These are phyloP conservation scores for Silvanus unidentatus DNA, from an alignment of 2,888 invertebrate species.

Conservation along the genomic window DNA sequence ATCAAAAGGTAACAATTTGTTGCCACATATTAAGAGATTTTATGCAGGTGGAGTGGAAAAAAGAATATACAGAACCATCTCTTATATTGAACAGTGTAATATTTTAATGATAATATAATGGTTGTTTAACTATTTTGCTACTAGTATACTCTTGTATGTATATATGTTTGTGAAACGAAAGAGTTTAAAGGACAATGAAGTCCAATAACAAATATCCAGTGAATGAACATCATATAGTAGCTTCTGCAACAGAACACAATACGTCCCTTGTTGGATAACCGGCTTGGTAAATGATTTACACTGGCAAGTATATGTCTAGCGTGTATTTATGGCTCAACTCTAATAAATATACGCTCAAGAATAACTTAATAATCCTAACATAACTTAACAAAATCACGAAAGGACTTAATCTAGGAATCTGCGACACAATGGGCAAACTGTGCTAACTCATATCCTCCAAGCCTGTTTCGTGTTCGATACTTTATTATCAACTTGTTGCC, in stretches of 20 bases:
- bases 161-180: too few species aligned
- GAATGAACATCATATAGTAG: conserved; percentile 16
- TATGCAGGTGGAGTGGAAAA: too few species aligned
- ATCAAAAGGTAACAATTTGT: too few species aligned
- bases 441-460: conserved; percentile 22
- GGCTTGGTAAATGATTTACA: conserved; percentile 16
- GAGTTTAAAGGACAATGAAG: conserved; percentile 9
- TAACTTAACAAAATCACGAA: conserved; percentile 23
- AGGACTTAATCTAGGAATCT: conserved; percentile 24
- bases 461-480: conserved; percentile 15
- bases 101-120: too few species aligned
- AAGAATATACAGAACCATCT: too few species aligned
- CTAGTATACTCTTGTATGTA: too few species aligned
- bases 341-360: conserved; percentile 17
- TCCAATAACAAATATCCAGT: conserved; percentile 15
- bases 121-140: too few species aligned
- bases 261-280: conserved; percentile 12
- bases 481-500: conserved; percentile 13
- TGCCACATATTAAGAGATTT: too few species aligned
- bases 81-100: too few species aligned
- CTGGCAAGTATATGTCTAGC: conserved; percentile 17
- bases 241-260: conserved; percentile 16
- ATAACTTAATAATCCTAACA: conserved; percentile 29
- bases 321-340: conserved; percentile 17
- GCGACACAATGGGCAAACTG: conserved; percentile 20